Evolutionary conservation across 1,140 invertebrate species (phyloP), one percentile per base, ranked within the genome.

Genomic region (Drosophila watanabei): DNA sequence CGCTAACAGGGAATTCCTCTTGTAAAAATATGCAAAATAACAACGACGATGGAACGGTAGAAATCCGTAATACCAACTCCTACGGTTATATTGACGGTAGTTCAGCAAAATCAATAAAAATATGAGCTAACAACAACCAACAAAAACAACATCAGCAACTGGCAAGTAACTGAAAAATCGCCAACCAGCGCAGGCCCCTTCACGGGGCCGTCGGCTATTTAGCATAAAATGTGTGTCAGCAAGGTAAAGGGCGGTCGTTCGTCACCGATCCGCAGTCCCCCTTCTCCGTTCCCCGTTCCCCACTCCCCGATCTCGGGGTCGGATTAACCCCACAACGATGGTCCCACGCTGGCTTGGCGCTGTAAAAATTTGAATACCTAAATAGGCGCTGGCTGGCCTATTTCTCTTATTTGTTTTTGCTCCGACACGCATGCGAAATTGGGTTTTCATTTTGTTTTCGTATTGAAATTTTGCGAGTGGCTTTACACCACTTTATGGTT

Each of bases 141-240:
- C 59, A 66, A 13, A 18, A 46, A 5, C 48, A 80, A 33, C 52
- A 56, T n/a, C 41, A 59, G 43, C 68, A 51, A 54, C 35, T 28
- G 7, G 49, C 54, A 52, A 20, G 35, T 37, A 9, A 32, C 52
- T 33, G 37, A 49, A 35, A 75, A 16, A 58, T 18, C 52, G 48
- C 14, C 61, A 68, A 64, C 63, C 35, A 45, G 48, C 63, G 5
- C 10, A 20, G 79, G 68, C 54, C 59, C 48, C 59, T 70, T 58
- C 52, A 72, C 57, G 43, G 56, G 54, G 70, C 73, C 86, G 71
- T 48, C 59, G 79, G 61, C 79, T 82, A 20, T 54, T 89, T 89
- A 82, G 82, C 86, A 89, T 89, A 91, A 89, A 89, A 89, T 89
- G 86, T 89, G 79, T 89, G 86, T 89, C 86, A 89, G 86, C 86